Evolutionary conservation across 2,888 invertebrate genomes (phyloP).

Genomic region (Teleogryllus oceanicus): DNA sequence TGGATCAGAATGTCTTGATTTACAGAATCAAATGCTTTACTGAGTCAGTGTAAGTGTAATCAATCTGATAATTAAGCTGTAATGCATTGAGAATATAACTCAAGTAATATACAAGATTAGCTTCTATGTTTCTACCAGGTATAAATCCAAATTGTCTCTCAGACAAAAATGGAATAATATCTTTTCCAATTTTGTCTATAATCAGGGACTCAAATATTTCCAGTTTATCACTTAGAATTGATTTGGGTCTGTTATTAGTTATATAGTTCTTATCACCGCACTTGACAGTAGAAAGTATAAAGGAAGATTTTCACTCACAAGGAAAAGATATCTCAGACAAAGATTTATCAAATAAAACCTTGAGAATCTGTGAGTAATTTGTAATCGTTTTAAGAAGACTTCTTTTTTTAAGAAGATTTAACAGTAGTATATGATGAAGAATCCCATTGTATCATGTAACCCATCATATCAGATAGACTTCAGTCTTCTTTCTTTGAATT

Average conservation of each 20-base stretch:
- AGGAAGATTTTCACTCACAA: neutral
- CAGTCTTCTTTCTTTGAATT: too few relatives aligned
- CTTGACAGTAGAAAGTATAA: neutral
- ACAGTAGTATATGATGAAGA: too few relatives aligned
- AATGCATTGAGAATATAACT: neutral
- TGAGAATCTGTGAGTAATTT: neutral
- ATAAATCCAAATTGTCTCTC: neutral
- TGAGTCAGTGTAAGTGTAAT: neutral
- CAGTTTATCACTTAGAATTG: neutral
- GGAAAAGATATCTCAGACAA: neutral
- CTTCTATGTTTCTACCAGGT: neutral
- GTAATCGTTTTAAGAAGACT: neutral
- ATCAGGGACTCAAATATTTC: neutral
- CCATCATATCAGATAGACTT: too few relatives aligned
- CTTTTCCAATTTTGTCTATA: neutral
- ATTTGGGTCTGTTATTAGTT: neutral
- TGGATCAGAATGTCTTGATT: neutral
- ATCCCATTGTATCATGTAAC: too few relatives aligned
- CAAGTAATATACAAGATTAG: neutral
- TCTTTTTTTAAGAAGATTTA: too few relatives aligned
- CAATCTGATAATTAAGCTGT: neutral
- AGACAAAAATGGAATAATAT: neutral
- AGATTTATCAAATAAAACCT: neutral
- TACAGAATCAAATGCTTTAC: neutral
- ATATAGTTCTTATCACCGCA: constrained; percentile 37